Evolutionary conservation across 2,888 invertebrate genomes (phyloP).

Genomic region (Scaptodrosophila latifasciaeformis): DNA sequence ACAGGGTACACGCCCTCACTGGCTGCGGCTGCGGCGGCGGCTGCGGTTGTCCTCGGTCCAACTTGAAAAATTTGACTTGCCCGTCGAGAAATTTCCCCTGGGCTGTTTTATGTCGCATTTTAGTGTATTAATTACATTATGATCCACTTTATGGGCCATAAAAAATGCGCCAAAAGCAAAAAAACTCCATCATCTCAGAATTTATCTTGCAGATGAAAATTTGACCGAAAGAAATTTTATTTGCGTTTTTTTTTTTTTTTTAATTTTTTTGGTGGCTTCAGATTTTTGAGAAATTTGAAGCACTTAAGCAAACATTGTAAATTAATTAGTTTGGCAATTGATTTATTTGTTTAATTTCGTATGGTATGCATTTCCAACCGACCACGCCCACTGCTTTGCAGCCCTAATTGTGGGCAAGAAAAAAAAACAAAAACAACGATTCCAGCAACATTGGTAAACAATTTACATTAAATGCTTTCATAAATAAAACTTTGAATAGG

Average conservation of each 20-base stretch:
- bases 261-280: no score
- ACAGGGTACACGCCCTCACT: conserved; percentile 47
- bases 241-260: no score
- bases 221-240: no score
- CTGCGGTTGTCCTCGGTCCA: conserved; percentile 25
- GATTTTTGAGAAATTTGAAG: no score
- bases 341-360: conserved; percentile 46
- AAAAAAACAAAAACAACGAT: not conserved
- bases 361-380: conserved; percentile 35
- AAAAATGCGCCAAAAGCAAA: conserved; percentile 44
- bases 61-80: conserved; percentile 35
- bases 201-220: no score
- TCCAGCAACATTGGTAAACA: conserved; percentile 63
- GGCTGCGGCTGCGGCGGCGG: conserved; percentile 23
- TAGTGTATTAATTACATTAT: conserved; percentile 72
- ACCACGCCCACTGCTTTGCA: conserved; percentile 10
- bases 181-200: not conserved
- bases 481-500: conserved; percentile 63
- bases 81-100: conserved; percentile 47
- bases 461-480: conserved; percentile 68
- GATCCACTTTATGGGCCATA: conserved; percentile 62
- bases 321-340: conserved; percentile 24
- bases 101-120: conserved; percentile 71
- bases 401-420: not conserved
- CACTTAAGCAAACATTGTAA: no score